phyloP scores from a whole-genome alignment of 2,113 vertebrate genomes.

The Osmerus mordax region DNA sequence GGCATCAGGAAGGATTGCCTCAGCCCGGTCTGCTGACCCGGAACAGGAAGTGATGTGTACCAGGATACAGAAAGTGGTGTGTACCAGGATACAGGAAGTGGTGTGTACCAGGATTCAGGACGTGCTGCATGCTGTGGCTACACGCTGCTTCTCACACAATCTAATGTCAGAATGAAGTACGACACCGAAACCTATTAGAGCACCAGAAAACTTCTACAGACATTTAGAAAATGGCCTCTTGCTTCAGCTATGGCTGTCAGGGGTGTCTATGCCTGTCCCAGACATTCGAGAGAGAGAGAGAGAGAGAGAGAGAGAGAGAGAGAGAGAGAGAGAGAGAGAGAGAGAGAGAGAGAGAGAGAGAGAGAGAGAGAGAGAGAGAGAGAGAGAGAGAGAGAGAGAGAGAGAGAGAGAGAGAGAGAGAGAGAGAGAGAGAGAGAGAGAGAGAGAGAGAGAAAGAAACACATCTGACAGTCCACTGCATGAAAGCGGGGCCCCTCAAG shows the following conservation, averaged over 20 bases:
- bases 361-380: background rate
- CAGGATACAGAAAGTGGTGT: no score
- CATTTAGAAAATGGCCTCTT: constrained; percentile 34
- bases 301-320: no score
- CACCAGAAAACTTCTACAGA: constrained; percentile 17
- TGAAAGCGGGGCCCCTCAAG: constrained; percentile 71
- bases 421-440: constrained; percentile 36
- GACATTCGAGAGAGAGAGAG: constrained; percentile 37
- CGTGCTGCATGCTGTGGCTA: no score
- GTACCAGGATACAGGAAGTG: no score
- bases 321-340: no score
- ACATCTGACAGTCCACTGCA: constrained; percentile 71
- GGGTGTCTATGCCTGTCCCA: constrained; percentile 45
- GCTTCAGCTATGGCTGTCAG: constrained; percentile 37
- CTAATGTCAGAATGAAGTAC: no score
- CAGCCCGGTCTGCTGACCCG: no score
- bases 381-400: background rate
- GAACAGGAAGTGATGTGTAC: no score
- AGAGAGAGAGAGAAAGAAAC: constrained; percentile 35
- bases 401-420: constrained; percentile 10
- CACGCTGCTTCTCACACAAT: no score
- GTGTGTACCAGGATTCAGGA: no score
- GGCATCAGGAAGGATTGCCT: no score
- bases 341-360: no score
- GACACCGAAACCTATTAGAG: background rate